A percentile compares a stretch with the other conserved stretches of the same genome.
Evolutionary conservation across 1,140 invertebrate genomes (phyloP).

Genomic region (Lucilia cuprina): DNA sequence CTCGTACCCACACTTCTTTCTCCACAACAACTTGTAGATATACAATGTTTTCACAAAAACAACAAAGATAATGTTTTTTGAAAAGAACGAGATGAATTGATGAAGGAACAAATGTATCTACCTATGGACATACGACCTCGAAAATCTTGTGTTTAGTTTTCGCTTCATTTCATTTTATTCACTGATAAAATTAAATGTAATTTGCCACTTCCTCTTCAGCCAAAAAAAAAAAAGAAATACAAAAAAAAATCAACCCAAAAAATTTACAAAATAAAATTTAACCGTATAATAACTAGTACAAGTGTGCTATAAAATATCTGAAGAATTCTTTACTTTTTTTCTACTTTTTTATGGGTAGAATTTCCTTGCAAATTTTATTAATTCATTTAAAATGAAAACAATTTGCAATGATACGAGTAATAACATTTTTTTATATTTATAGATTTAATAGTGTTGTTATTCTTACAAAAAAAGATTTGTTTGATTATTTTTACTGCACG

Average conservation of each 20-base stretch:
- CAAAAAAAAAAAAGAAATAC: too few species aligned
- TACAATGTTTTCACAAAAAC: too few species aligned
- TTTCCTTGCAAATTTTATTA: not conserved
- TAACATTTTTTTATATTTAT: too few species aligned
- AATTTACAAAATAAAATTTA: not conserved
- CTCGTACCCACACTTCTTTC: slow-evolving; percentile 23
- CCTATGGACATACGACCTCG: slow-evolving; percentile 7
- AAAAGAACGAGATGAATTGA: not conserved
- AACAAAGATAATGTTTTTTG: slow-evolving; percentile 17
- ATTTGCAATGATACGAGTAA: not conserved
- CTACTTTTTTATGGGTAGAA: not conserved
- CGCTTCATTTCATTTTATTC: slow-evolving; percentile 31
- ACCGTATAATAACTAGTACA: slow-evolving; percentile 6
- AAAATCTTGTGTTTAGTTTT: slow-evolving; percentile 1
- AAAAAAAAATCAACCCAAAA: not conserved
- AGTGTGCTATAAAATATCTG: slow-evolving; percentile 35
- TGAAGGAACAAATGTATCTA: not conserved
- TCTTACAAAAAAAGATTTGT: too few species aligned
- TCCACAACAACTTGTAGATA: not conserved
- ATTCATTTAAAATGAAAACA: not conserved
- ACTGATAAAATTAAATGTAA: slow-evolving; percentile 35
- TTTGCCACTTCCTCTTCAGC: slow-evolving; percentile 30
- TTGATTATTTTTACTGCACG: too few species aligned
- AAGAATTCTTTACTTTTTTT: slow-evolving; percentile 1
- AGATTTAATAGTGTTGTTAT: too few species aligned